phyloP scores from a whole-genome alignment of 23 tunicate genomes.

The Trididemnum nubilum region DNA sequence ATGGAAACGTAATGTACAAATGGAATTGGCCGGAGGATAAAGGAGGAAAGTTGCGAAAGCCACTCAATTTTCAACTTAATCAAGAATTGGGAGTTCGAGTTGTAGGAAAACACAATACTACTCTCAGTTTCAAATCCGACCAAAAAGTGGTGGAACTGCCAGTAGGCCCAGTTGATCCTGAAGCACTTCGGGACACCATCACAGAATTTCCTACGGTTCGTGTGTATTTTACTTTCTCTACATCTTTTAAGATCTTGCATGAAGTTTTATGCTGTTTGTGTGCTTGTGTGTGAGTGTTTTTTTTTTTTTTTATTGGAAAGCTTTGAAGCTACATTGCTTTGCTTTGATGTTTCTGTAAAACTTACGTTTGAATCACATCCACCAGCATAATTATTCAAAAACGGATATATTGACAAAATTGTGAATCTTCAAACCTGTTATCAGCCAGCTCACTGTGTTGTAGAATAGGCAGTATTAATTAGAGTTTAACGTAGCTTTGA shows the following conservation, averaged over 20 bases:
- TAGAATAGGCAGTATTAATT: too few species aligned
- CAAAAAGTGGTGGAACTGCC: constrained; percentile 45
- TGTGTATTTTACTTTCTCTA: not conserved
- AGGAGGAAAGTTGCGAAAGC: constrained; percentile 40
- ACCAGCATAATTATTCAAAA: too few species aligned
- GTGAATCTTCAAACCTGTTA: too few species aligned
- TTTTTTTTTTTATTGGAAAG: too few species aligned
- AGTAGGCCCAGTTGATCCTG: constrained; percentile 49
- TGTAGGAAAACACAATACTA: constrained; percentile 34
- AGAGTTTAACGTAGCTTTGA: too few species aligned
- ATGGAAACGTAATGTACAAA: constrained; percentile 58
- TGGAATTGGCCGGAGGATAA: constrained; percentile 66
- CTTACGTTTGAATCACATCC: too few species aligned
- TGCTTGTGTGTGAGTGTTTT: too few species aligned
- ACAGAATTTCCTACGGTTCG: not conserved
- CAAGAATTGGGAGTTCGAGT: constrained; percentile 66
- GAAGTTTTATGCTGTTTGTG: too few species aligned
- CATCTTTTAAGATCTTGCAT: not conserved
- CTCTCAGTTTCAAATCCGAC: constrained; percentile 41
- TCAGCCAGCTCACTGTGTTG: too few species aligned
- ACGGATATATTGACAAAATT: too few species aligned
- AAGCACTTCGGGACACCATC: not conserved
- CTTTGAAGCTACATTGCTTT: too few species aligned
- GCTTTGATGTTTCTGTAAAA: too few species aligned
- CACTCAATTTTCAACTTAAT: constrained; percentile 56